A percentile compares a stretch with the other conserved stretches of the same genome.
These are phyloP conservation scores for Paedocypris micromegethes DNA, from an alignment of 2,797 vertebrate species.

Conservation along the genomic window DNA sequence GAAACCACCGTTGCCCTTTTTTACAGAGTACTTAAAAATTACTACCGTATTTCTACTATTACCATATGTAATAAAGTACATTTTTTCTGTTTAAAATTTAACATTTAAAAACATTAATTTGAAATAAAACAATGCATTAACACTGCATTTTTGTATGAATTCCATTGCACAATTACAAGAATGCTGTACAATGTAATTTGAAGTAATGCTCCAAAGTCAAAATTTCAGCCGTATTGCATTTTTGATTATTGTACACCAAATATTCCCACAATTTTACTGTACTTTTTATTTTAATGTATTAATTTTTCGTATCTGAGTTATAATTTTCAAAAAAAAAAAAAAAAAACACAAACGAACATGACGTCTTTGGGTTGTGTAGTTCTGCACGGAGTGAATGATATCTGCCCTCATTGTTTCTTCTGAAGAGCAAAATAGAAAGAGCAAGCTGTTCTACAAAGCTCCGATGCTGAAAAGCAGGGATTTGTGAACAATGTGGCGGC, in stretches of 20 bases:
- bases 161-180: no score
- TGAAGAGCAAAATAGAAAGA: conserved; percentile 24
- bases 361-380: conserved; percentile 2
- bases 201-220: no score
- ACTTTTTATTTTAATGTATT: not conserved
- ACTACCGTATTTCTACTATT: no score
- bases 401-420: conserved; percentile 7
- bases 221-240: no score
- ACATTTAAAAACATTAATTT: not conserved
- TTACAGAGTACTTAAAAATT: no score
- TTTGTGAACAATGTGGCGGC: conserved; percentile 41
- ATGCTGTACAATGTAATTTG: no score
- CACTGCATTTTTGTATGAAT: no score
- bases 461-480: conserved; percentile 41
- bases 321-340: not conserved
- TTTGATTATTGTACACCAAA: no score
- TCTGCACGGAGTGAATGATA: conserved; percentile 6
- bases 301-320: not conserved
- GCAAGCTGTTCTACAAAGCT: conserved; percentile 23
- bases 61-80: not conserved
- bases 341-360: not conserved
- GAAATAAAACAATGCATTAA: not conserved
- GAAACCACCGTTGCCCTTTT: no score
- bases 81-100: no score
- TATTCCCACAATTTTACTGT: no score